Evolutionary conservation across 2,113 vertebrate species (phyloP).

Genomic region (Bubo bubo): DNA sequence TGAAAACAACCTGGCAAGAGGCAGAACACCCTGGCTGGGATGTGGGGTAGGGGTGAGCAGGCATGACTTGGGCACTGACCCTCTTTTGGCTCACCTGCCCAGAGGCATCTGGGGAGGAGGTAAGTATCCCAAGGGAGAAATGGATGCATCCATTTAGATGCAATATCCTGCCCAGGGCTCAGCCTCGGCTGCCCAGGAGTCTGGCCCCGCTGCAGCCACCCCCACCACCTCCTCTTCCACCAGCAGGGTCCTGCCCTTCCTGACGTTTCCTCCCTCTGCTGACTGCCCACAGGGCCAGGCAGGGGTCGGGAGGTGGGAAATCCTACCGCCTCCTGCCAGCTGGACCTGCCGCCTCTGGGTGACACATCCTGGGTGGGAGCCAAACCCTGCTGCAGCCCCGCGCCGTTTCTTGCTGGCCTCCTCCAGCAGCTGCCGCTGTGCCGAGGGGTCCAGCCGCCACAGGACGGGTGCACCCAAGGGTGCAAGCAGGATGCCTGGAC

Average conservation of each 20-base stretch:
- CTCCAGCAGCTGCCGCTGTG: neutral
- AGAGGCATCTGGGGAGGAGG: neutral
- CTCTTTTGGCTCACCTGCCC: neutral
- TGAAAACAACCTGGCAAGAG: neutral
- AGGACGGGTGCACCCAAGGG: neutral
- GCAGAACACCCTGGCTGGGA: fast-evolving
- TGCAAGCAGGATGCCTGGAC: neutral
- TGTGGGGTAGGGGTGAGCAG: neutral
- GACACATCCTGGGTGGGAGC: neutral
- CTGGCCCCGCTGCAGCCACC: neutral
- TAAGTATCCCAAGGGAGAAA: neutral
- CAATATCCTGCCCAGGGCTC: neutral
- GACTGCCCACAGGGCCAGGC: neutral
- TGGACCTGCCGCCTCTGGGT: neutral
- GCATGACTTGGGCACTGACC: neutral
- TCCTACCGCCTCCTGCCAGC: neutral
- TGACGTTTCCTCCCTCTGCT: neutral
- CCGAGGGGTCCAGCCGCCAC: fast-evolving
- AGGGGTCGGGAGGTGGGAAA: neutral
- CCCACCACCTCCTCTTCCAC: fast-evolving
- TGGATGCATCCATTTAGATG: neutral
- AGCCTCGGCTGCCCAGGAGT: neutral
- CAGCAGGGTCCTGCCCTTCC: neutral
- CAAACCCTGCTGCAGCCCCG: neutral
- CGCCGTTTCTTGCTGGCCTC: neutral